Evolutionary conservation across 2,888 invertebrate species (phyloP).

Genomic region (Orthonychiurus folsomi): DNA sequence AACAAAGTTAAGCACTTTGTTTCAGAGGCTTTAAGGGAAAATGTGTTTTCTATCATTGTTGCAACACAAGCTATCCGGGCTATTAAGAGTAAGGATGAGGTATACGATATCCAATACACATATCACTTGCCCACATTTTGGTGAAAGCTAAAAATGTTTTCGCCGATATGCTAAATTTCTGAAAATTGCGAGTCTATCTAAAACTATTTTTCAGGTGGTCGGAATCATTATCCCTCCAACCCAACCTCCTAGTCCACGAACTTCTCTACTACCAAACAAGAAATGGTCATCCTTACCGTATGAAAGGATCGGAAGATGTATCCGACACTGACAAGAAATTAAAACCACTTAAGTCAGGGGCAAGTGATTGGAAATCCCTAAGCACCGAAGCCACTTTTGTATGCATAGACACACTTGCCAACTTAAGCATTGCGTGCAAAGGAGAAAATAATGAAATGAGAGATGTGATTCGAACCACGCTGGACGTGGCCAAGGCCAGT

Average conservation of each 20-base stretch:
- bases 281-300: slow-evolving; percentile 40
- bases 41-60: slow-evolving; percentile 3
- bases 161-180: no score
- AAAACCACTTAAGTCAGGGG: slow-evolving; percentile 21
- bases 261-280: slow-evolving; percentile 37
- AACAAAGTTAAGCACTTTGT: neutral
- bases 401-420: slow-evolving; percentile 36
- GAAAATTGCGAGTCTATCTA: no score
- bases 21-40: neutral
- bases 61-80: slow-evolving; percentile 6
- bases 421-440: slow-evolving; percentile 35
- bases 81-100: slow-evolving; percentile 3
- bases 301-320: slow-evolving; percentile 28
- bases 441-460: slow-evolving; percentile 40
- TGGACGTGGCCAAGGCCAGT: slow-evolving; percentile 39
- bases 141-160: no score
- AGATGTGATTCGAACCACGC: slow-evolving; percentile 38
- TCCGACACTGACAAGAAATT: slow-evolving; percentile 10
- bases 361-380: slow-evolving; percentile 36
- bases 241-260: slow-evolving; percentile 39
- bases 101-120: no score
- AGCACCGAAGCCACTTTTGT: slow-evolving; percentile 38
- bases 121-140: no score
- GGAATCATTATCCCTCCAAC: slow-evolving; percentile 39
- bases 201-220: no score